phyloP scores from a whole-genome alignment of 2,888 invertebrate genomes.

The Junonia oenone region DNA sequence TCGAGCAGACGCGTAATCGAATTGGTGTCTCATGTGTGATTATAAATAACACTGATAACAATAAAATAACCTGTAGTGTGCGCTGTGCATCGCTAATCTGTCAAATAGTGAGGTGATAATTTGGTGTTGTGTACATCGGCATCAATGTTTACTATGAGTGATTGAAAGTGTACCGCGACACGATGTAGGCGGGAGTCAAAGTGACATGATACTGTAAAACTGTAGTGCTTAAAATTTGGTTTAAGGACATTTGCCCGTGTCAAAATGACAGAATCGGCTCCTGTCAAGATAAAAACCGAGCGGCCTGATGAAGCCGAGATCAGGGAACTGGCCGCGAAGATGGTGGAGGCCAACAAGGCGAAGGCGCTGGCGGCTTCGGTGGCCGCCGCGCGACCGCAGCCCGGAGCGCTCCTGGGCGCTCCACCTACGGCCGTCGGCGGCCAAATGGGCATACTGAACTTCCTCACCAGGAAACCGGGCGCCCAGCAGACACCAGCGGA shows the following conservation, averaged over 20 bases:
- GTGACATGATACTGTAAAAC: slow-evolving; percentile 21
- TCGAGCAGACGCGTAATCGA: slow-evolving; percentile 19
- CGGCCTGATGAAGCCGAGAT: slow-evolving; percentile 93
- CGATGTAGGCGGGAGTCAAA: slow-evolving; percentile 54
- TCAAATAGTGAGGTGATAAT: slow-evolving; percentile 57
- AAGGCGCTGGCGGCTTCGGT: slow-evolving; percentile 72
- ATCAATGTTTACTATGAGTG: slow-evolving; percentile 61
- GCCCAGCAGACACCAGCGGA: slow-evolving; percentile 45
- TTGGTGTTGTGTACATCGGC: slow-evolving; percentile 45
- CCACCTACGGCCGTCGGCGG: slow-evolving; percentile 60
- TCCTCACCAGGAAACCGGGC: slow-evolving; percentile 71
- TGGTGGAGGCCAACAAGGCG: slow-evolving; percentile 90
- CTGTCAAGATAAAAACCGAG: slow-evolving; percentile 84
- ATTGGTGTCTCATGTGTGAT: slow-evolving; percentile 16
- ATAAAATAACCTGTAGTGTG: slow-evolving; percentile 27
- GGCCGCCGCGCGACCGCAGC: slow-evolving; percentile 72
- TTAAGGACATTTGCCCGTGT: slow-evolving; percentile 6
- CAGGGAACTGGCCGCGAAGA: slow-evolving; percentile 90
- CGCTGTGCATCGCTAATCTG: slow-evolving; percentile 44
- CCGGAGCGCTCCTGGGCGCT: slow-evolving; percentile 57
- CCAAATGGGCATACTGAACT: slow-evolving; percentile 81
- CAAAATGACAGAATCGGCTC: slow-evolving; percentile 54
- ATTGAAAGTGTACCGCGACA: slow-evolving; percentile 49
- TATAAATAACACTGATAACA: slow-evolving; percentile 24
- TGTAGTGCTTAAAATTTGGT: slow-evolving; percentile 7